Evolutionary conservation across 1,140 invertebrate genomes (phyloP), one percentile per base, ranked within the genome.

Genomic region (Brachionus koreanus): DNA sequence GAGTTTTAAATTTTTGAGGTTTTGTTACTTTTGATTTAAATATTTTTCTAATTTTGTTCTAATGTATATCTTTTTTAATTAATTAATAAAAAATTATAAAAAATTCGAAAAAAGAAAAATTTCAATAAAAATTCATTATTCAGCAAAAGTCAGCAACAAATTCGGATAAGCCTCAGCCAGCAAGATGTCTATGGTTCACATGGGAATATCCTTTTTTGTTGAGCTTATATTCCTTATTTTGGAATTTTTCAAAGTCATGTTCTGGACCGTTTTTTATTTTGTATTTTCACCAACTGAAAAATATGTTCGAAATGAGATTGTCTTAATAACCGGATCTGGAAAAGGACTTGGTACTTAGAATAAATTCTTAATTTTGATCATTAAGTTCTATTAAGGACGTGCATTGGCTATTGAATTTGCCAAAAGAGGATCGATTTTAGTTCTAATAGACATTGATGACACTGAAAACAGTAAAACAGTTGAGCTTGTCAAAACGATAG

Each of bases 391-490:
- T 42, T 46, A 12, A 82, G 96, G 96, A 23, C 91, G 93, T 82
- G 90, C 94, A 75, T 88, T 97, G 82, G 92, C 94, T 0, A 86
- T 93, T 0, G 92, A 93, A 84, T 91, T 97, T 84, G 94, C 93
- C 9, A 91, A 92, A 83, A 89, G 93, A n/a, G 93, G 94, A 79
- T 93, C 93, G 57, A 92, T 90, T 82, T 91, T 97, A 13, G 92
- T 98, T n/a, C 90, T 96, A 39, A 97, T 95, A 95, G 96, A 98
- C 89, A 91, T 97, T 63, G 96, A 95, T 87, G 90, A 93, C 87
- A 90, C 91, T 89, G 93, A 92, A 65, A 92, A 95, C 84, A 90
- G 93, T 82, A 92, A 94, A 85, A 93, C 94, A 0, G 91, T 91
- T 10, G 89, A 91, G 79, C 87, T 92, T 3, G 10, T 82, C 23